Evolutionary conservation across 2,888 invertebrate genomes (phyloP), one percentile per base, ranked within the genome.

Genomic region (Ophion obscuratus): DNA sequence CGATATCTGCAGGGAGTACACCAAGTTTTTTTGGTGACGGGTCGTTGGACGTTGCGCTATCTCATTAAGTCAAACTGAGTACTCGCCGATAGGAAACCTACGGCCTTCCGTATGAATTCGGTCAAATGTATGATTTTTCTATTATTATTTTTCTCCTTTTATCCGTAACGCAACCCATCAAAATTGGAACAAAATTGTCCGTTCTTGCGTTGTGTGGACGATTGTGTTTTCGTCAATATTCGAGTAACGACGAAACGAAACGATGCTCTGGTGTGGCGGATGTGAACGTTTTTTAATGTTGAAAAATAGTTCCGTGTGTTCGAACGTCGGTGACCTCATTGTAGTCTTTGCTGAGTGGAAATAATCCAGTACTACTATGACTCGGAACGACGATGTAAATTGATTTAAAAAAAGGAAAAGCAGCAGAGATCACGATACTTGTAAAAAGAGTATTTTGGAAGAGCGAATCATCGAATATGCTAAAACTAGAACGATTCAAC

Each of bases 11-110:
- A 40, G 40, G 40, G 40, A 40, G 7, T 40, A 40, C 40, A 40
- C 40, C 20, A 11, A 40, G 40, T n/a, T 44, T 44, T 14, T 44
- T 44, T 20, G n/a, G 4, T 5, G 20, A 6, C 24, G 20, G 14
- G 36, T 68, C 68, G 68, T 70, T 53, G 17, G 24, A 47, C 47
- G 53, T 70, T 7, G 70, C 53, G 44, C 27, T 70, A 6, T 44
- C 47, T 44, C 47, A 20, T 47, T 7, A 7, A 70, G 44, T 27
- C 70, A 53, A 70, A 53, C 17, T 14, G 47, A 53, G 47, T 27
- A 70, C 17, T 53, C 10, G 53, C 27, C 17, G 7, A 47, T 24
- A 27, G 44, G 20, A 44, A 9, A 68, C 10, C 44, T 44, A 6
- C 11, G 40, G 67, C 67, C 4, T n/a, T 67, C 40, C 9, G 67